A percentile compares a stretch with the other conserved stretches of the same genome.
Conservation (phyloP, 2,113 vertebrate species). For the Ariopsis seemanni region DNA sequence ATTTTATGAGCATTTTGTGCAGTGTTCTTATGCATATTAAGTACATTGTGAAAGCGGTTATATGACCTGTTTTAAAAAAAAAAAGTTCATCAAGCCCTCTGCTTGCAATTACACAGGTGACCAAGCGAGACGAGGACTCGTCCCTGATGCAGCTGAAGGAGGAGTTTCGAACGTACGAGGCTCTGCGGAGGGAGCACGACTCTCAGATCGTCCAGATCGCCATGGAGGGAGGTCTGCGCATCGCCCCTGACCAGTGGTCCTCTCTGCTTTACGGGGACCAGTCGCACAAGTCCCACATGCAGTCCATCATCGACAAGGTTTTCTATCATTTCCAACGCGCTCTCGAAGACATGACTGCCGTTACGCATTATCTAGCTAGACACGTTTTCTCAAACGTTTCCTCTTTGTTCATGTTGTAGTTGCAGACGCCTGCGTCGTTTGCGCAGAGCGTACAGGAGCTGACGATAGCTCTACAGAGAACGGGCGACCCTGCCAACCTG, state of each 20-base stretch:
- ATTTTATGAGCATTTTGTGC: too few species aligned
- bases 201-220: slow-evolving; percentile 98
- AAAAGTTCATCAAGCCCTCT: not conserved
- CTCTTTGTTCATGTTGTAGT: slow-evolving; percentile 69
- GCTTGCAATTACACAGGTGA: slow-evolving; percentile 75
- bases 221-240: slow-evolving; percentile 96
- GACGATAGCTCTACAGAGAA: slow-evolving; percentile 96
- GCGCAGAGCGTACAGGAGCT: slow-evolving; percentile 98
- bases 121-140: slow-evolving; percentile 96
- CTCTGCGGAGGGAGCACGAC: slow-evolving; percentile 92
- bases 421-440: slow-evolving; percentile 98
- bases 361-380: accelerated
- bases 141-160: slow-evolving; percentile 98
- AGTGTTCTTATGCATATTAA: too few species aligned
- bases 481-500: slow-evolving; percentile 96
- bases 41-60: not conserved
- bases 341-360: not conserved
- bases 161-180: slow-evolving; percentile 95
- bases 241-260: slow-evolving; percentile 99
- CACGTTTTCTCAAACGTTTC: too few species aligned
- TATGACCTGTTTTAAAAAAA: too few species aligned
- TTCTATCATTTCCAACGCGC: too few species aligned
- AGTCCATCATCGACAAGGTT: slow-evolving; percentile 99
- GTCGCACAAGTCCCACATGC: slow-evolving; percentile 98
- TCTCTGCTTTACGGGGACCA: slow-evolving; percentile 96